These are phyloP conservation scores for Cephus pulcher DNA, from an alignment of 2,888 invertebrate species.

Conservation along the genomic window DNA sequence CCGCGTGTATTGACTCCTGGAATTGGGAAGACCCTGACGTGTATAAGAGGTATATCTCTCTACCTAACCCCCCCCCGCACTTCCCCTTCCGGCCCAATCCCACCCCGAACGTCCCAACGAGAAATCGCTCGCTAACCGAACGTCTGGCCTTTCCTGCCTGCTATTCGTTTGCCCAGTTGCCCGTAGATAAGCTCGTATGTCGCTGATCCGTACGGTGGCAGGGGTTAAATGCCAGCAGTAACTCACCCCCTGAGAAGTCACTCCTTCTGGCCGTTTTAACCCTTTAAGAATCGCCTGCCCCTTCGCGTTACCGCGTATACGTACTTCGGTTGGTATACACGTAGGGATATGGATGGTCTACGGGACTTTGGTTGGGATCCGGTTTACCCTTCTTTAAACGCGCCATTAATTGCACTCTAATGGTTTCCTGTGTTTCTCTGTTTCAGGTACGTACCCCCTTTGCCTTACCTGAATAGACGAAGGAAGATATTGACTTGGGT, in stretches of 20 bases:
- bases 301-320: not conserved
- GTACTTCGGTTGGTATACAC: not conserved
- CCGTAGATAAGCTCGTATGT: constrained; percentile 1
- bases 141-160: not conserved
- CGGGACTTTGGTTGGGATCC: not conserved
- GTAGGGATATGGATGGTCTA: not conserved
- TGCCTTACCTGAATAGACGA: not conserved
- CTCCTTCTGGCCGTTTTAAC: not conserved
- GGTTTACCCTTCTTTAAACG: not conserved
- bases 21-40: constrained; percentile 52
- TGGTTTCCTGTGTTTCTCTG: not conserved
- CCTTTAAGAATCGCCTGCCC: not conserved
- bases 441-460: not conserved
- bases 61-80: not conserved
- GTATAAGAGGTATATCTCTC: constrained; percentile 27
- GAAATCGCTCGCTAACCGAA: constrained; percentile 10
- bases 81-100: constrained; percentile 9
- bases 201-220: not conserved
- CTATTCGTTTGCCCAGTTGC: constrained; percentile 4
- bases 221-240: not conserved
- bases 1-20: constrained; percentile 55
- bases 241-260: not conserved
- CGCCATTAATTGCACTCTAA: not conserved
- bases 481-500: not conserved
- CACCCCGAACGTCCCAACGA: constrained; percentile 10